A percentile compares a stretch with the other conserved stretches of the same genome.
Conservation (phyloP, 2,888 invertebrate genomes). For the Andrena haemorrhoa region DNA sequence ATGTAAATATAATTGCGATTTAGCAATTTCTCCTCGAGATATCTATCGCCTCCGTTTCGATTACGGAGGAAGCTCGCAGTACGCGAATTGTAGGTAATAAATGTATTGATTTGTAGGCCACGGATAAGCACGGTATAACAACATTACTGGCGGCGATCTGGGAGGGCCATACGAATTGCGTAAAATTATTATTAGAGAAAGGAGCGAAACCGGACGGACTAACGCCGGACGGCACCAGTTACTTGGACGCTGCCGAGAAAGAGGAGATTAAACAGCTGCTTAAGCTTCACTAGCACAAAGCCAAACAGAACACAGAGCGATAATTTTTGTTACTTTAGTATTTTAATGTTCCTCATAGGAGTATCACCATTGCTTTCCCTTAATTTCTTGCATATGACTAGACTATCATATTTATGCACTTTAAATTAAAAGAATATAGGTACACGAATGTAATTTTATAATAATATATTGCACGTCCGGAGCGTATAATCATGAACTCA, state of each 20-base stretch:
- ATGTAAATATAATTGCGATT: slow-evolving; percentile 88
- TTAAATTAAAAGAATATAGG: slow-evolving; percentile 71
- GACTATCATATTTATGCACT: slow-evolving; percentile 74
- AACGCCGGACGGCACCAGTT: slow-evolving; percentile 95
- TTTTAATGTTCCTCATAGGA: slow-evolving; percentile 81
- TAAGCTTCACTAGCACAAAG: slow-evolving; percentile 80
- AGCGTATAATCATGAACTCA: slow-evolving; percentile 60
- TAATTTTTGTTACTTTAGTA: slow-evolving; percentile 81
- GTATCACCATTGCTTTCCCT: slow-evolving; percentile 78
- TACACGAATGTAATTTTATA: slow-evolving; percentile 71
- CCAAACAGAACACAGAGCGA: slow-evolving; percentile 75
- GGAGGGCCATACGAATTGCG: slow-evolving; percentile 98
- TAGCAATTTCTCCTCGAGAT: too few relatives aligned
- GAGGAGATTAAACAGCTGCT: slow-evolving; percentile 95
- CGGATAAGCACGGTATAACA: slow-evolving; percentile 98
- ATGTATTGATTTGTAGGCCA: slow-evolving; percentile 87
- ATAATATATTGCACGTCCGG: slow-evolving; percentile 70
- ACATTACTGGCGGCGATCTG: slow-evolving; percentile 97
- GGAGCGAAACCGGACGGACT: slow-evolving; percentile 89
- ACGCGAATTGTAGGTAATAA: background rate
- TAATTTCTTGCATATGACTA: slow-evolving; percentile 78
- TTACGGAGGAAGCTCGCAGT: background rate
- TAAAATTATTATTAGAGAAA: slow-evolving; percentile 93
- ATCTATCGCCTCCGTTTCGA: background rate
- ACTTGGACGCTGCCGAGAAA: slow-evolving; percentile 95